phyloP scores from a whole-genome alignment of 2,888 invertebrate species.

The Belgica antarctica region DNA sequence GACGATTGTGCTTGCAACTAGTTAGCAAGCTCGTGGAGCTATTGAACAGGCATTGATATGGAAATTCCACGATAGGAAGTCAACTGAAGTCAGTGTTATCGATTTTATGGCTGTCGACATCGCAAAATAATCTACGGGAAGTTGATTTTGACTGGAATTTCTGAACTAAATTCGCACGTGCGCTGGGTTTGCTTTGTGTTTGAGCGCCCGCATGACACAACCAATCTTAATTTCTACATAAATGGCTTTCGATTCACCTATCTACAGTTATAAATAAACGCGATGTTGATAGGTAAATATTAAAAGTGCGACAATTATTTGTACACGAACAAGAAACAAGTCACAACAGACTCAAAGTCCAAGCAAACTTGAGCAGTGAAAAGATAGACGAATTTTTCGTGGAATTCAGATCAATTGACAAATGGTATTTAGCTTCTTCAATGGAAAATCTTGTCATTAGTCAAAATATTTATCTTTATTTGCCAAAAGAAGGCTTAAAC shows the following conservation, averaged over 20 bases:
- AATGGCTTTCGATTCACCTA: conserved; percentile 25
- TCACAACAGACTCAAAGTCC: not conserved
- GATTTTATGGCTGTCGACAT: not conserved
- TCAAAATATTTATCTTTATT: conserved; percentile 42
- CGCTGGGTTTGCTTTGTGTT: not conserved
- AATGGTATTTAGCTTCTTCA: conserved; percentile 18
- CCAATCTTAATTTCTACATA: not conserved
- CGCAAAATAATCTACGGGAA: conserved; percentile 25
- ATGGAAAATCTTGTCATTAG: not conserved
- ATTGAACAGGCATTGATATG: not conserved
- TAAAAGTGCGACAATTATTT: not conserved
- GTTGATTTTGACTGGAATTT: not conserved
- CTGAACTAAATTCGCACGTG: not conserved
- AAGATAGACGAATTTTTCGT: conserved; percentile 10
- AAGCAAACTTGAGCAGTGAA: not conserved
- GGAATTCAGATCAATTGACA: conserved; percentile 29
- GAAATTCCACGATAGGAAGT: not conserved
- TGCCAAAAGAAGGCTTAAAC: not conserved
- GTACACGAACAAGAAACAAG: not conserved
- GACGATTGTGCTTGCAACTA: not conserved
- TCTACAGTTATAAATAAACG: not conserved
- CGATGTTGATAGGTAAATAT: not conserved
- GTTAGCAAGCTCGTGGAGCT: not conserved
- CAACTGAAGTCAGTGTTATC: not conserved
- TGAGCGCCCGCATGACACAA: not conserved